Conservation (phyloP, 2,797 vertebrate species). For the Crax fasciolata region DNA sequence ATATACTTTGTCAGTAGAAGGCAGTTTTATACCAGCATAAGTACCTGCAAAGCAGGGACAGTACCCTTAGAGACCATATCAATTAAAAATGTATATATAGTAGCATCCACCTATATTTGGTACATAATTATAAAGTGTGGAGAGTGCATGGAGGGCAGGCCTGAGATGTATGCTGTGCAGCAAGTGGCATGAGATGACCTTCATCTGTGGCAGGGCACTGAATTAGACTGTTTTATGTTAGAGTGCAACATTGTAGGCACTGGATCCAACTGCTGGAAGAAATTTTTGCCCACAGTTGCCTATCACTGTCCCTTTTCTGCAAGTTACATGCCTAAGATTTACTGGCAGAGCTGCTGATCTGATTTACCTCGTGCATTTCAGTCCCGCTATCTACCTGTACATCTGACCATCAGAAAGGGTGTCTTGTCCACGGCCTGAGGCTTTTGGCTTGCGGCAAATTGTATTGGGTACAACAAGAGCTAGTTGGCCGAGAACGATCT, state of each 20-base stretch:
- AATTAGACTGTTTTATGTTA: not conserved
- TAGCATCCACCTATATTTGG: not conserved
- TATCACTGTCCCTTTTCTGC: not conserved
- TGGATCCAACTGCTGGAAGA: not conserved
- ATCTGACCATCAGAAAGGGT: not conserved
- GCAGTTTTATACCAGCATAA: not conserved
- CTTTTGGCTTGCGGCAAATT: not conserved
- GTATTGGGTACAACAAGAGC: fast-evolving
- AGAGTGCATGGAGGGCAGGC: not conserved
- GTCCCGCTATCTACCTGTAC: not conserved
- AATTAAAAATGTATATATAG: not conserved
- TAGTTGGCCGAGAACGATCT: not conserved
- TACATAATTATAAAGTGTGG: not conserved
- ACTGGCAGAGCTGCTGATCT: not conserved
- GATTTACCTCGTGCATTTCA: not conserved
- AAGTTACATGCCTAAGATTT: not conserved
- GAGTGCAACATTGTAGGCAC: not conserved
- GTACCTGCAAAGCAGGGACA: not conserved
- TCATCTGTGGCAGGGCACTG: not conserved
- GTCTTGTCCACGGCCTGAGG: not conserved
- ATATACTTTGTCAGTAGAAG: not conserved
- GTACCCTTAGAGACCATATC: not conserved
- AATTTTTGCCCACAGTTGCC: not conserved
- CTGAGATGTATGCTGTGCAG: not conserved
- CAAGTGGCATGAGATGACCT: not conserved